Evolutionary conservation across 1,140 invertebrate genomes (phyloP).

Genomic region (Drosophila miranda): DNA sequence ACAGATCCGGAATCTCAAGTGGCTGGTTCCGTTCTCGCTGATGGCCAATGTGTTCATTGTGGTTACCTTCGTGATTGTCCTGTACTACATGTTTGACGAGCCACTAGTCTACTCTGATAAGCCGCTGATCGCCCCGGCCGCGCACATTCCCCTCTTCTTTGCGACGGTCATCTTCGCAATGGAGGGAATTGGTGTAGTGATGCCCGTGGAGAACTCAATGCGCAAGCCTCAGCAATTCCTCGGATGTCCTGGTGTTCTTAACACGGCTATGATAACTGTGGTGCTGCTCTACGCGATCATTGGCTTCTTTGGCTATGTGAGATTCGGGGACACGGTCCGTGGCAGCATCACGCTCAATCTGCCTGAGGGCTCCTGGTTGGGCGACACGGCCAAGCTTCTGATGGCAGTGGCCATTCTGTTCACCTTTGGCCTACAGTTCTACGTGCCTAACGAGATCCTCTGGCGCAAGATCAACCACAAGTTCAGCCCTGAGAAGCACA

Average conservation of each 20-base stretch:
- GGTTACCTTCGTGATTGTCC: constrained; percentile 86
- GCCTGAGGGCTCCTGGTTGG: constrained; percentile 84
- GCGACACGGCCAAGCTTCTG: constrained; percentile 89
- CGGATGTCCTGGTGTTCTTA: constrained; percentile 92
- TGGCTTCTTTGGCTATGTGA: constrained; percentile 93
- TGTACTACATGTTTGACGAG: constrained; percentile 88
- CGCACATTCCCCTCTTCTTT: constrained; percentile 87
- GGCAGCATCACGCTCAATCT: constrained; percentile 90
- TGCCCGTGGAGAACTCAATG: constrained; percentile 96
- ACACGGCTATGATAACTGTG: constrained; percentile 91
- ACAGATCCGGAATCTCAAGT: constrained; percentile 87
- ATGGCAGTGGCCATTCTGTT: constrained; percentile 94
- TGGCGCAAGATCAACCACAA: constrained; percentile 84
- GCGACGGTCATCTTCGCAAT: constrained; percentile 91
- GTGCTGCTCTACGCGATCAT: constrained; percentile 88
- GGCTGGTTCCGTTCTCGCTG: constrained; percentile 89
- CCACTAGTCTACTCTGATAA: constrained; percentile 83
- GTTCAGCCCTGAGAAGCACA: constrained; percentile 84
- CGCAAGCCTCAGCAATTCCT: constrained; percentile 89
- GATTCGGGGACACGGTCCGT: constrained; percentile 87
- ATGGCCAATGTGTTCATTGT: constrained; percentile 88
- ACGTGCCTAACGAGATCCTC: constrained; percentile 90
- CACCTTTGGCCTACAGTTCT: constrained; percentile 93
- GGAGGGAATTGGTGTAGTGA: constrained; percentile 91
- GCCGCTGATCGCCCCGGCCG: constrained; percentile 83